phyloP scores from a whole-genome alignment of 2,113 vertebrate species.

The Antechinus flavipes region DNA sequence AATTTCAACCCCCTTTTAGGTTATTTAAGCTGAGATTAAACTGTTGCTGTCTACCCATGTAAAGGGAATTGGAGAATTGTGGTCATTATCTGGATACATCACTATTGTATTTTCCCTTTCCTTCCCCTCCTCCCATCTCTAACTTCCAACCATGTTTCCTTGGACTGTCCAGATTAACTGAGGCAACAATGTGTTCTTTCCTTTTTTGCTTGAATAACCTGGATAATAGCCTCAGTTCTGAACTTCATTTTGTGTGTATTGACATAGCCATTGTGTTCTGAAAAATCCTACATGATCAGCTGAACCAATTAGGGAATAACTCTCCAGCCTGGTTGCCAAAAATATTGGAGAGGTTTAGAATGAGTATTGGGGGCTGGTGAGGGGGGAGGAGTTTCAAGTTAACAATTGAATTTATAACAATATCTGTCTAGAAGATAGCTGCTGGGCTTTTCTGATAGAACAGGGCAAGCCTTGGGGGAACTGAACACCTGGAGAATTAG shows the following conservation, averaged over 20 bases:
- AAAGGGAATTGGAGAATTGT: background rate
- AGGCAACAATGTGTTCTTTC: constrained; percentile 54
- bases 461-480: constrained; percentile 66
- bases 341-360: constrained; percentile 29
- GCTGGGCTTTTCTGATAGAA: constrained; percentile 33
- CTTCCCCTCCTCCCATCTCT: background rate
- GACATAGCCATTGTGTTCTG: constrained; percentile 40
- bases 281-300: constrained; percentile 55
- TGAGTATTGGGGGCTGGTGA: constrained; percentile 50
- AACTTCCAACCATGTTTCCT: background rate
- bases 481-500: constrained; percentile 77
- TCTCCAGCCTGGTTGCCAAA: constrained; percentile 41
- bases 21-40: background rate
- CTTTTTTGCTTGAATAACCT: constrained; percentile 41
- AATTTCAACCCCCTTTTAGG: background rate
- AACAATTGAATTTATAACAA: constrained; percentile 62
- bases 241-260: constrained; percentile 43
- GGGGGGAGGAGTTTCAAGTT: constrained; percentile 5
- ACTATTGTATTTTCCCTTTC: background rate
- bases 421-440: constrained; percentile 69
- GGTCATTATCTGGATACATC: background rate
- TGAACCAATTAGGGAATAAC: constrained; percentile 55
- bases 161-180: constrained; percentile 57
- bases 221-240: constrained; percentile 51
- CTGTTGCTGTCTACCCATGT: background rate